Conservation (phyloP, 2,113 vertebrate genomes). For the Hoplias malabaricus region DNA sequence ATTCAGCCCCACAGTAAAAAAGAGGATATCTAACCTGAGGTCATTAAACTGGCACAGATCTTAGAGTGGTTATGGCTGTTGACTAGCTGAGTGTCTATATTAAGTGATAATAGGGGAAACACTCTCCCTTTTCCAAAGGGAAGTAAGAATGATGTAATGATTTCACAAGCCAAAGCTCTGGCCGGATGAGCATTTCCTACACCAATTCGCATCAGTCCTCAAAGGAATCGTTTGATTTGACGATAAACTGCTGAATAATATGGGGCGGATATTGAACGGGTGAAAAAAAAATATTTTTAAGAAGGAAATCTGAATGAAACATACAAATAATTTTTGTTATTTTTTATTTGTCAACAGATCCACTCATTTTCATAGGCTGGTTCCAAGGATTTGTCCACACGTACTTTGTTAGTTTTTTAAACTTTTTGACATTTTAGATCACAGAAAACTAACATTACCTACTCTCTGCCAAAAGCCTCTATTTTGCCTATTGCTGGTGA, state of each 20-base stretch:
- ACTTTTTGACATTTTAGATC: no score
- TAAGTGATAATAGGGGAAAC: conserved; percentile 49
- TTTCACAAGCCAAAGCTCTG: conserved; percentile 40
- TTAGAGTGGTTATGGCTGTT: conserved; percentile 24
- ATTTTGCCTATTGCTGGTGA: no score
- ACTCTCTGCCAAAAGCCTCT: no score
- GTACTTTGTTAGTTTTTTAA: no score
- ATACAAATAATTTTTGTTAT: not conserved
- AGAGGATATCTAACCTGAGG: conserved; percentile 15
- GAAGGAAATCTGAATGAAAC: not conserved
- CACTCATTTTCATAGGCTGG: no score
- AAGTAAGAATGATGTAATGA: conserved; percentile 55
- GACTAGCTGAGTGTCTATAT: conserved; percentile 35
- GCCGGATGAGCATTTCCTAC: conserved; percentile 41
- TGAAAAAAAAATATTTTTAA: no score
- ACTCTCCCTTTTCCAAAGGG: conserved; percentile 54
- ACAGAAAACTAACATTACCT: no score
- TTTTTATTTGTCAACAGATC: not conserved
- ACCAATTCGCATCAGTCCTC: conserved; percentile 22
- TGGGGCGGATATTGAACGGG: not conserved
- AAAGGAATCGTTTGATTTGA: not conserved
- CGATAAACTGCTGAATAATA: not conserved
- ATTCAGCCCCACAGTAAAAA: not conserved
- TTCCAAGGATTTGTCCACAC: no score
- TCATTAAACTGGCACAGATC: conserved; percentile 37